Conservation (phyloP, 2,113 vertebrate genomes). For the Numida meleagris region DNA sequence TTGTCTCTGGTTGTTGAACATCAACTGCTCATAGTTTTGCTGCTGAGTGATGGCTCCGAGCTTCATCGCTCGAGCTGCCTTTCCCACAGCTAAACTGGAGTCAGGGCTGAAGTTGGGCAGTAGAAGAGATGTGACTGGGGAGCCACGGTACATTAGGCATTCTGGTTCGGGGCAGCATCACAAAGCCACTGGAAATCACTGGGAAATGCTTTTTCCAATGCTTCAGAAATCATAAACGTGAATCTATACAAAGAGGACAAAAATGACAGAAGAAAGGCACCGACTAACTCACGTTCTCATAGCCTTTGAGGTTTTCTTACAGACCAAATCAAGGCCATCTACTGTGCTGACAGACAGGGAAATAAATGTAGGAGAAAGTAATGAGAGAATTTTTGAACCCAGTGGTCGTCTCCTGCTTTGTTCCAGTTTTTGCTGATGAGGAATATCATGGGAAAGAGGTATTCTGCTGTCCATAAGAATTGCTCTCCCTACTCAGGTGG, state of each 20-base stretch:
- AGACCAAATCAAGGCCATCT: neutral
- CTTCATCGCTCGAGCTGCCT: neutral
- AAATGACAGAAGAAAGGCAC: neutral
- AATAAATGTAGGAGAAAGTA: neutral
- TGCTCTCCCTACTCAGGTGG: neutral
- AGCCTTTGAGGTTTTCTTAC: neutral
- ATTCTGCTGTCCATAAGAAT: neutral
- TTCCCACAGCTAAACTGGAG: neutral
- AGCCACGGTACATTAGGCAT: fast-evolving
- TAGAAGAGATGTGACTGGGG: neutral
- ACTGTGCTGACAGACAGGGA: neutral
- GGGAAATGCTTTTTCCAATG: too few relatives aligned
- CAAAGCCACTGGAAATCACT: neutral
- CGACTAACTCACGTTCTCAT: neutral
- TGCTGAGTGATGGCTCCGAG: neutral
- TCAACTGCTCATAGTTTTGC: neutral
- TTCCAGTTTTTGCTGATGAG: neutral
- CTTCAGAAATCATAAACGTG: neutral
- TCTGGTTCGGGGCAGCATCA: neutral
- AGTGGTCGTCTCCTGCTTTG: neutral
- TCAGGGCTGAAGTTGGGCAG: neutral
- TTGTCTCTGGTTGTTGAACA: neutral
- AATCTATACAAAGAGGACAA: neutral
- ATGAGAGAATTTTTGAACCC: neutral
- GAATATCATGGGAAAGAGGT: neutral